These are phyloP conservation scores for Dioctria rufipes DNA, from an alignment of 2,888 invertebrate genomes.

Conservation along the genomic window DNA sequence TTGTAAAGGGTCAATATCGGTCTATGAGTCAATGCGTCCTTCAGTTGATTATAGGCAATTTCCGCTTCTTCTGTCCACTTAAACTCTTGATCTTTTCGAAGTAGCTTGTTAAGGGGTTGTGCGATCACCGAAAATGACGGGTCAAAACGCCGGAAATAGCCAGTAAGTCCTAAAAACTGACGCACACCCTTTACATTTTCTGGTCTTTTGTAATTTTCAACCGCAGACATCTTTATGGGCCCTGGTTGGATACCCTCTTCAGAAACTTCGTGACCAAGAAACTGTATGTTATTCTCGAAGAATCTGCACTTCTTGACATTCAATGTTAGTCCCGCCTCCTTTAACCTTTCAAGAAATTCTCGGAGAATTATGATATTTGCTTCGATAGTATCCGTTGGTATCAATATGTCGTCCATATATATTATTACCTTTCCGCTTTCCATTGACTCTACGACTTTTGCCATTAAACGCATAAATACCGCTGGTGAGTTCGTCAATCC, in stretches of 20 bases:
- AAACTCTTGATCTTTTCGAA: not conserved
- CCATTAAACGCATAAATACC: slow-evolving; percentile 62
- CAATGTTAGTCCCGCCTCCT: slow-evolving; percentile 63
- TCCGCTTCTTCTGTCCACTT: slow-evolving; percentile 21
- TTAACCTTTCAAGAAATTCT: slow-evolving; percentile 60
- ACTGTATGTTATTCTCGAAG: slow-evolving; percentile 61
- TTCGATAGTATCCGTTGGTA: slow-evolving; percentile 55
- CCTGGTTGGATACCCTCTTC: slow-evolving; percentile 62
- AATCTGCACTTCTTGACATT: slow-evolving; percentile 64
- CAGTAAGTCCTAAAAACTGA: no score
- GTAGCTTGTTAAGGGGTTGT: not conserved
- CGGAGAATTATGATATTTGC: slow-evolving; percentile 61
- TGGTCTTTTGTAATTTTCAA: slow-evolving; percentile 62
- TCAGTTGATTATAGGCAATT: not conserved
- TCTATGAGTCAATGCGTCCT: not conserved
- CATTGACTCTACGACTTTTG: not conserved
- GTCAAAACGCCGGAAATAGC: slow-evolving; percentile 63
- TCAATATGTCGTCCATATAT: slow-evolving; percentile 62
- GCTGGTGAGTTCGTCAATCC: slow-evolving; percentile 62
- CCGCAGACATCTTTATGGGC: slow-evolving; percentile 61
- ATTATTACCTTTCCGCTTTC: slow-evolving; percentile 49
- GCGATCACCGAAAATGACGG: slow-evolving; percentile 59
- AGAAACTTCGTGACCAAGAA: slow-evolving; percentile 64
- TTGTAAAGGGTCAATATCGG: slow-evolving; percentile 10
- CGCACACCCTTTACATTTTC: no score